phyloP scores from a whole-genome alignment of 2,113 vertebrate genomes.

The Hemiscyllium ocellatum region DNA sequence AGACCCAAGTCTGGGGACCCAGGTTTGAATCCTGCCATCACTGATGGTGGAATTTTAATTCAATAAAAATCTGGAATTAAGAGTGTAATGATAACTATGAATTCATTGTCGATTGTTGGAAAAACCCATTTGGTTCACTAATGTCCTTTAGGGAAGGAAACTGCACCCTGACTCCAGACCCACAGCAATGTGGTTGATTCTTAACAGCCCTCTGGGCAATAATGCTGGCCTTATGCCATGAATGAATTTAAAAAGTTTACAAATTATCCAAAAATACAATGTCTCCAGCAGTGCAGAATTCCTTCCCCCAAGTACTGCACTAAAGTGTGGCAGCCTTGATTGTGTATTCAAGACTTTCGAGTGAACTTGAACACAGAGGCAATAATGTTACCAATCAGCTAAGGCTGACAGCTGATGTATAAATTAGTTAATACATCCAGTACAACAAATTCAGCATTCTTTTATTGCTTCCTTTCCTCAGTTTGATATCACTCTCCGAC shows the following conservation, averaged over 20 bases:
- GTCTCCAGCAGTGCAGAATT: not conserved
- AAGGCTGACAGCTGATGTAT: not conserved
- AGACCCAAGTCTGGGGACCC: too few species aligned
- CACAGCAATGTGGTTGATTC: too few species aligned
- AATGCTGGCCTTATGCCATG: too few species aligned
- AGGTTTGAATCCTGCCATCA: too few species aligned
- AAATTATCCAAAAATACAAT: not conserved
- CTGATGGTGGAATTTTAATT: too few species aligned
- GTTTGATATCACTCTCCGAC: not conserved
- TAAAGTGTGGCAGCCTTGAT: not conserved
- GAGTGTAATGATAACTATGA: too few species aligned
- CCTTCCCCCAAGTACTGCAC: not conserved
- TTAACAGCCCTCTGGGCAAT: too few species aligned
- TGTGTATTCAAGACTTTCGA: not conserved
- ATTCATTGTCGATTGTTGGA: too few species aligned
- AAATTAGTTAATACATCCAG: not conserved
- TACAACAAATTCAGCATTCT: not conserved
- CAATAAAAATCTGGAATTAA: too few species aligned
- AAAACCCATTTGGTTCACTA: too few species aligned
- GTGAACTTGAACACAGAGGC: not conserved
- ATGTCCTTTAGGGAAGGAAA: too few species aligned
- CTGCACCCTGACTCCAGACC: too few species aligned
- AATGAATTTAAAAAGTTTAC: not conserved
- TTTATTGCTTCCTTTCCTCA: not conserved
- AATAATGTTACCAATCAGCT: not conserved